phyloP scores from a whole-genome alignment of 2,888 invertebrate species.

The Trichogramma evanescens region DNA sequence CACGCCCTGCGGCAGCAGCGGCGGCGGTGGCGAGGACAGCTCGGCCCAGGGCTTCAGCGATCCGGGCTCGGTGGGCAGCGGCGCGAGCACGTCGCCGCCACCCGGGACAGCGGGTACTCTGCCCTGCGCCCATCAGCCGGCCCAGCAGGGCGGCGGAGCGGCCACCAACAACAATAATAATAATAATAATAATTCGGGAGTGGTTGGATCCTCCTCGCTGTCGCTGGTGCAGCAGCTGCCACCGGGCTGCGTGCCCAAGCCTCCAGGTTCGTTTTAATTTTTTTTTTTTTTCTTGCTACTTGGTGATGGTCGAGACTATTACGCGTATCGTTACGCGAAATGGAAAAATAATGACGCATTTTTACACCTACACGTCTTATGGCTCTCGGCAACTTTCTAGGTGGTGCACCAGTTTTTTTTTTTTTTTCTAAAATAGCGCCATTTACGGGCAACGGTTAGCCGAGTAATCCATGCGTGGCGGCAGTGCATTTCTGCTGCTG shows the following conservation, averaged over 20 bases:
- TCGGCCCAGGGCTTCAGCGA: constrained; percentile 62
- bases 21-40: constrained; percentile 51
- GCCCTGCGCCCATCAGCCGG: constrained; percentile 35
- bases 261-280: constrained; percentile 40
- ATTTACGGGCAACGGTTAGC: too few relatives aligned
- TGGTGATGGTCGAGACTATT: too few relatives aligned
- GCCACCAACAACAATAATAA: constrained; percentile 12
- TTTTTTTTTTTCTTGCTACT: constrained; percentile 12
- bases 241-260: constrained; percentile 44
- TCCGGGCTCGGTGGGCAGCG: constrained; percentile 57
- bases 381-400: too few relatives aligned
- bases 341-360: too few relatives aligned
- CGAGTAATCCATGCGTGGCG: too few relatives aligned
- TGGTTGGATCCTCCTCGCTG: constrained; percentile 20
- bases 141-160: constrained; percentile 20
- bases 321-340: too few relatives aligned
- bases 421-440: too few relatives aligned
- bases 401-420: too few relatives aligned
- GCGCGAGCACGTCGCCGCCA: constrained; percentile 44
- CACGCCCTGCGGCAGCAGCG: constrained; percentile 38
- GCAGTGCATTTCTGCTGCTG: too few relatives aligned
- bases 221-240: constrained; percentile 44
- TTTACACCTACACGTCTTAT: too few relatives aligned
- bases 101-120: constrained; percentile 37
- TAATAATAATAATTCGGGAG: too few relatives aligned